Conservation (phyloP, 2,113 vertebrate species). For the Alaudala cheleensis region DNA sequence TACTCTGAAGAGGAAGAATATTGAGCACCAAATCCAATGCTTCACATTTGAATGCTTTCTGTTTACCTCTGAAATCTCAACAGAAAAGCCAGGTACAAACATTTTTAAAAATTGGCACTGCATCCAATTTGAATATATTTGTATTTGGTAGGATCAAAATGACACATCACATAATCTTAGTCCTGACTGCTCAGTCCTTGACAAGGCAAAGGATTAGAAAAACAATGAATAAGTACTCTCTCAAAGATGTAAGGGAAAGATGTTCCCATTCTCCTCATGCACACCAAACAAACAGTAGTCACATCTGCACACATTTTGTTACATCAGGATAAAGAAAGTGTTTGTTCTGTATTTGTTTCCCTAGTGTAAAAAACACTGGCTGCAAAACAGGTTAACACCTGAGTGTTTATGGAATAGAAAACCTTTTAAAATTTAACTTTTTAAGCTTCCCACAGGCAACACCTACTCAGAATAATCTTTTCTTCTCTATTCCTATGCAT, state of each 20-base stretch:
- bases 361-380: neutral
- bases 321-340: neutral
- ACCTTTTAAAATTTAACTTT: neutral
- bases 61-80: neutral
- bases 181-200: neutral
- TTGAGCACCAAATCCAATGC: neutral
- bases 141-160: neutral
- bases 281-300: neutral
- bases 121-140: neutral
- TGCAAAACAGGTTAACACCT: neutral
- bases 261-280: neutral
- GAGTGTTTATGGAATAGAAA: neutral
- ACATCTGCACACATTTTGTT: neutral
- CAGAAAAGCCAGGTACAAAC: neutral
- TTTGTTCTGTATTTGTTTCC: neutral
- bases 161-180: neutral
- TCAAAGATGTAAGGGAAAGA: neutral
- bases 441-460: neutral
- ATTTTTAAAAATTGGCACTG: accelerated
- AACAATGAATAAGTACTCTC: neutral
- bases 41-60: neutral
- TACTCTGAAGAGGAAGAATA: neutral
- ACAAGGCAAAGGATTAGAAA: neutral
- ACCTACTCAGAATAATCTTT: neutral
- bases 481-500: neutral